phyloP scores from a whole-genome alignment of 2,113 vertebrate genomes.

The Glaucidium brasilianum region DNA sequence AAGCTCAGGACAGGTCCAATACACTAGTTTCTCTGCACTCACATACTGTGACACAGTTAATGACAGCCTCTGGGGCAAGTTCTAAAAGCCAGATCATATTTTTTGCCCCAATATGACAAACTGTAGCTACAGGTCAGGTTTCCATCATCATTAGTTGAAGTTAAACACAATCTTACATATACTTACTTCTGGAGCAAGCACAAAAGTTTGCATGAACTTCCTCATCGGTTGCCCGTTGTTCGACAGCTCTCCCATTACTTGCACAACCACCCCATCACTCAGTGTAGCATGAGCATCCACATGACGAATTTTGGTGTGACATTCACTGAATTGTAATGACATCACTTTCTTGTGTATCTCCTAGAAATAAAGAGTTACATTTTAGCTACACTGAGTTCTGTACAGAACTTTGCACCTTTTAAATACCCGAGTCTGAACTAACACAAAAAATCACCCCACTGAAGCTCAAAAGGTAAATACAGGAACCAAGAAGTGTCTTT shows the following conservation, averaged over 20 bases:
- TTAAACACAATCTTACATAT: background rate
- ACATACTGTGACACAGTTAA: background rate
- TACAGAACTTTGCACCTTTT: background rate
- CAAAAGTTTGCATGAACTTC: constrained; percentile 99
- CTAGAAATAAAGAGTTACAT: constrained; percentile 49
- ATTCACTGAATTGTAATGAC: constrained; percentile 96
- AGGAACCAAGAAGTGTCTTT: background rate
- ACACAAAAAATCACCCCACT: background rate
- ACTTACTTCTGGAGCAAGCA: constrained; percentile 94
- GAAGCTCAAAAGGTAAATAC: background rate
- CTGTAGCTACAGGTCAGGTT: background rate
- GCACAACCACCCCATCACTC: constrained; percentile 94
- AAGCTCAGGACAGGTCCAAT: background rate
- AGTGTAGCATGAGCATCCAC: constrained; percentile 96
- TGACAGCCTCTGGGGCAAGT: background rate
- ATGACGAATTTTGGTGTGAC: constrained; percentile 96
- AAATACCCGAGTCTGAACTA: accelerated
- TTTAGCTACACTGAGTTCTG: background rate
- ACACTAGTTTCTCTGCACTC: background rate
- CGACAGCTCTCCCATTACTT: constrained; percentile 95
- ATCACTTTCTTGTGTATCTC: constrained; percentile 99
- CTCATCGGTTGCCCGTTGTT: constrained; percentile 96
- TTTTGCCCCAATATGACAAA: background rate
- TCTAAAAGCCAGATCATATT: background rate
- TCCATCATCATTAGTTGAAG: background rate